Percentiles rank a stretch among this genome's conserved stretches.
Conservation (phyloP, 1,140 invertebrate genomes). For the Paralvinella palmiformis region DNA sequence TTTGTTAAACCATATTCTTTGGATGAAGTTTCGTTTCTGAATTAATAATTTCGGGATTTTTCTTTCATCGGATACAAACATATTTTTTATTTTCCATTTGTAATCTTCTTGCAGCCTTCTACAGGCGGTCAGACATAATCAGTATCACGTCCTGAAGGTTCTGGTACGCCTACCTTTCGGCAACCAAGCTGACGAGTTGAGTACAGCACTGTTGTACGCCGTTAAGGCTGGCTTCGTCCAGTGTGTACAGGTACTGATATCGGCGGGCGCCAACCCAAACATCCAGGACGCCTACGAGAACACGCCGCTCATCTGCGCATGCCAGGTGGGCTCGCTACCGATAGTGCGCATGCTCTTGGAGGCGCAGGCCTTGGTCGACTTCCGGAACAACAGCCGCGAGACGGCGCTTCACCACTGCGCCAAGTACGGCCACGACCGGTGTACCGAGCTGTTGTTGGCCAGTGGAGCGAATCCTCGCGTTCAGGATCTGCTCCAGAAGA, state of each 20-base stretch:
- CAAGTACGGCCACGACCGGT: conserved; percentile 67
- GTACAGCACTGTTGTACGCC: conserved; percentile 6
- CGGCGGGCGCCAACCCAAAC: conserved; percentile 11
- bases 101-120: conserved; percentile 8
- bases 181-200: conserved; percentile 4
- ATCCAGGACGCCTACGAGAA: conserved; percentile 12
- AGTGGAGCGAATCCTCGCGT: conserved; percentile 86
- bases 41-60: too few species aligned
- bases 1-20: too few species aligned
- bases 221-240: conserved; percentile 11
- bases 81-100: too few species aligned
- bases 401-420: conserved; percentile 96
- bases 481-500: conserved; percentile 82
- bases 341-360: too few species aligned
- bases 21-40: too few species aligned
- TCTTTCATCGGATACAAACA: too few species aligned
- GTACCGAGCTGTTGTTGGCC: conserved; percentile 66
- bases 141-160: conserved; percentile 6
- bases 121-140: conserved; percentile 7
- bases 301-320: conserved; percentile 16
- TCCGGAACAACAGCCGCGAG: too few species aligned
- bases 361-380: too few species aligned
- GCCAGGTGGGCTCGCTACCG: conserved; percentile 63
- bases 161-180: conserved; percentile 5
- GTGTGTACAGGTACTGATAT: conserved; percentile 7